Conservation (phyloP, 2,888 invertebrate genomes). For the Fissipunctia ypsillon region DNA sequence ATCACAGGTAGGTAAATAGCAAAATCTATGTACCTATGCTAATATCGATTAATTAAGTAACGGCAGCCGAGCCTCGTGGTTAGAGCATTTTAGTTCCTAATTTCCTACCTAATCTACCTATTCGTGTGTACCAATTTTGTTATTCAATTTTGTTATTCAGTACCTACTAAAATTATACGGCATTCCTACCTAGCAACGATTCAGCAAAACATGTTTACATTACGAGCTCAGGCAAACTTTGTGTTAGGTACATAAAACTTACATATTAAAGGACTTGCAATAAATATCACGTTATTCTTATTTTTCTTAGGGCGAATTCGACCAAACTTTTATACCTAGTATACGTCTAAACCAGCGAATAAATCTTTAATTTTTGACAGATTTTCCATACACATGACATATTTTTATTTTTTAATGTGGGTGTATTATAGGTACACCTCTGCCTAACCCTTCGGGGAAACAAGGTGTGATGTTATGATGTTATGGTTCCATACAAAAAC, state of each 20-base stretch:
- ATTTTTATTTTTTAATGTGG: too few relatives aligned
- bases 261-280: constrained; percentile 9
- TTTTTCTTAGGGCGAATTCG: too few relatives aligned
- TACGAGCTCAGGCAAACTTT: constrained; percentile 27
- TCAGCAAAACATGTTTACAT: constrained; percentile 66
- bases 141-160: constrained; percentile 41
- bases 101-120: constrained; percentile 26
- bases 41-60: constrained; percentile 36
- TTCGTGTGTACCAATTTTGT: constrained; percentile 35
- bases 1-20: constrained; percentile 7
- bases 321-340: too few relatives aligned
- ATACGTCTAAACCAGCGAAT: too few relatives aligned
- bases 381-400: too few relatives aligned
- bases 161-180: constrained; percentile 43
- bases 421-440: too few relatives aligned
- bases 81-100: constrained; percentile 41
- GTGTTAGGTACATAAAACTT: constrained; percentile 28
- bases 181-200: constrained; percentile 22
- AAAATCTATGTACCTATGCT: constrained; percentile 18
- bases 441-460: too few relatives aligned
- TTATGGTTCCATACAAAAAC: too few relatives aligned
- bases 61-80: constrained; percentile 28
- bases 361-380: too few relatives aligned
- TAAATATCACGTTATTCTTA: constrained; percentile 41
- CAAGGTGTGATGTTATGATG: too few relatives aligned